Evolutionary conservation across 1,140 invertebrate genomes (phyloP).

Genomic region (Drosophila watanabei): DNA sequence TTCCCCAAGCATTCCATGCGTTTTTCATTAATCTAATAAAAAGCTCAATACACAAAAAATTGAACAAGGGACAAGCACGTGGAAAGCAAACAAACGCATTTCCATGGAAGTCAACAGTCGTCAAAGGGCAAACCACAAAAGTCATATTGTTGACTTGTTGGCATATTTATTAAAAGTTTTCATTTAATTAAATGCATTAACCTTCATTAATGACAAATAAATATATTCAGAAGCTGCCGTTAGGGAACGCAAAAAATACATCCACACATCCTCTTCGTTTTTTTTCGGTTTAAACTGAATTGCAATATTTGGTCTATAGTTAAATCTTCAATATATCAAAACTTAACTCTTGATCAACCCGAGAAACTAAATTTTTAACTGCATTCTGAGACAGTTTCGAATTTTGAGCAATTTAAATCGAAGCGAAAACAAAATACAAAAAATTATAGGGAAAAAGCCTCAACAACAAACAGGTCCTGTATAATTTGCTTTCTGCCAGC

Average conservation of each 20-base stretch:
- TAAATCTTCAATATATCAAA: no score
- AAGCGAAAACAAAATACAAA: not conserved
- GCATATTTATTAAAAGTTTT: not conserved
- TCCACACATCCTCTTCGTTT: no score
- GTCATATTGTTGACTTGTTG: not conserved
- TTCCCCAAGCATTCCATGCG: not conserved
- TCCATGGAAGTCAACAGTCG: not conserved
- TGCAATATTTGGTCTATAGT: no score
- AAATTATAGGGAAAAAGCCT: not conserved
- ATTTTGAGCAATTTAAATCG: not conserved
- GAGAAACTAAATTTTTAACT: not conserved
- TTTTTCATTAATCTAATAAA: not conserved
- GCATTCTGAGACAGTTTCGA: not conserved
- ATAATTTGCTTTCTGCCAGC: not conserved
- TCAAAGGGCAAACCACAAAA: slow-evolving; percentile 1
- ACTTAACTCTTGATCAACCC: not conserved
- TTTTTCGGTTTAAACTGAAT: no score
- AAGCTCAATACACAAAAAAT: not conserved
- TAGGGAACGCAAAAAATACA: no score
- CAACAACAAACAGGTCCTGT: not conserved
- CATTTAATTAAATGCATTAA: slow-evolving; percentile 3
- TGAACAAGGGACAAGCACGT: not conserved
- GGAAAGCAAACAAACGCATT: not conserved
- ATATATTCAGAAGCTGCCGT: not conserved
- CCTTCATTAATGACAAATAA: not conserved